A percentile compares a stretch with the other conserved stretches of the same genome.
Evolutionary conservation across 2,888 invertebrate genomes (phyloP).

Genomic region (Sepiola atlantica): DNA sequence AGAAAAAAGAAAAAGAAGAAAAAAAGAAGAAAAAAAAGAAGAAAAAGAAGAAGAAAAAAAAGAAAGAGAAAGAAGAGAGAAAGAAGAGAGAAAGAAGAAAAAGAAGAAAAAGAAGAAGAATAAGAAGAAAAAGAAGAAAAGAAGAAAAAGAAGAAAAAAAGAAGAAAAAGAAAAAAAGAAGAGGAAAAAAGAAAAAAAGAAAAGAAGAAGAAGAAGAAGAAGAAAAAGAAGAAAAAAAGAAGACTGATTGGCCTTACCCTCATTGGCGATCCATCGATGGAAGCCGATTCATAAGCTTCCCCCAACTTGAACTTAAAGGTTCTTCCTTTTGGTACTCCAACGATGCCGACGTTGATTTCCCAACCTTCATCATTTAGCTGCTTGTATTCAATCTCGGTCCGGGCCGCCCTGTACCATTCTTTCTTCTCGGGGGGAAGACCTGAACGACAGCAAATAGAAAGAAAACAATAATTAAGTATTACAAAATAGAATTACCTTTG

Average conservation of each 20-base stretch:
- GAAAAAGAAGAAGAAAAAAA: background rate
- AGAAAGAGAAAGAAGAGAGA: background rate
- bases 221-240: background rate
- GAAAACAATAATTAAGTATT: background rate
- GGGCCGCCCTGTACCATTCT: slow-evolving; percentile 58
- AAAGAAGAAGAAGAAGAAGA: background rate
- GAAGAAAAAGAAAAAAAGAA: background rate
- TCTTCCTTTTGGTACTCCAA: slow-evolving; percentile 56
- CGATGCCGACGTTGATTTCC: slow-evolving; percentile 62
- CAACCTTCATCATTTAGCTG: slow-evolving; percentile 57
- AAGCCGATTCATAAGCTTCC: slow-evolving; percentile 59
- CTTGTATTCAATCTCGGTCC: slow-evolving; percentile 59
- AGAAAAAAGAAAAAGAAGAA: background rate
- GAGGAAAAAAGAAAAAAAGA: background rate
- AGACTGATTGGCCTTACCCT: slow-evolving; percentile 52
- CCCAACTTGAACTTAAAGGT: slow-evolving; percentile 62
- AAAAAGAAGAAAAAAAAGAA: background rate
- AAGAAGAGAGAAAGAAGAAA: background rate
- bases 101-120: background rate
- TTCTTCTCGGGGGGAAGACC: slow-evolving; percentile 60
- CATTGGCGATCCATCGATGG: slow-evolving; percentile 64
- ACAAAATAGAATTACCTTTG: background rate
- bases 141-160: background rate
- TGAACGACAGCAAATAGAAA: slow-evolving; percentile 48
- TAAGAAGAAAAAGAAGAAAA: background rate